phyloP scores from a whole-genome alignment of 2,888 invertebrate species.

The Caenorhabditis uteleia region DNA sequence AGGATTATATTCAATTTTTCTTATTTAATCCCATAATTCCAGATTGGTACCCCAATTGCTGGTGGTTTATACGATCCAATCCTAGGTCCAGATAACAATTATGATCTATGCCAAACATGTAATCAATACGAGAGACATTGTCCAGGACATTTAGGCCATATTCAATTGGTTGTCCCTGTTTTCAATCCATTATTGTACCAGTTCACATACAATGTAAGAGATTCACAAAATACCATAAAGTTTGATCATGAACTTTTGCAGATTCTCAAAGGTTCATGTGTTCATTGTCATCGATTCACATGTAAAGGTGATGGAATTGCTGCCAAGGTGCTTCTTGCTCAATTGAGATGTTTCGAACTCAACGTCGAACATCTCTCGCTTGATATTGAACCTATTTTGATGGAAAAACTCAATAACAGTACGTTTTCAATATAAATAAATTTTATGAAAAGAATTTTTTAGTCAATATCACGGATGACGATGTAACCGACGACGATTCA shows the following conservation, averaged over 20 bases:
- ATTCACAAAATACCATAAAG: not conserved
- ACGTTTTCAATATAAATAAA: not conserved
- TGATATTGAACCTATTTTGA: constrained; percentile 70
- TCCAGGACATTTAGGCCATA: constrained; percentile 87
- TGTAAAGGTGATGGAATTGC: constrained; percentile 46
- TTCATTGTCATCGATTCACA: constrained; percentile 71
- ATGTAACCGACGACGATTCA: constrained; percentile 6
- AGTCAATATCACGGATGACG: constrained; percentile 13
- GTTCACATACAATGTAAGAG: constrained; percentile 76
- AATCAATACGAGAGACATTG: constrained; percentile 51
- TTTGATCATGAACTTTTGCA: constrained; percentile 21
- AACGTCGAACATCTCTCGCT: constrained; percentile 81
- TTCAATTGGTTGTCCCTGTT: constrained; percentile 85
- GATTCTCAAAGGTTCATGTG: constrained; percentile 72
- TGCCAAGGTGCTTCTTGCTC: constrained; percentile 76
- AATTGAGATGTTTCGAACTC: constrained; percentile 72
- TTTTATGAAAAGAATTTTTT: not conserved
- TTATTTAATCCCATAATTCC: constrained; percentile 14
- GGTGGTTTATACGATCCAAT: constrained; percentile 90
- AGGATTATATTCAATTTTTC: not conserved
- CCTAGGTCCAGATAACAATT: constrained; percentile 76
- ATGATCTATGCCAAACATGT: constrained; percentile 62
- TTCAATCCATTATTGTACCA: constrained; percentile 89
- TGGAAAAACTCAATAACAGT: constrained; percentile 21
- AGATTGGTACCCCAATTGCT: constrained; percentile 63